phyloP scores from a whole-genome alignment of 1,140 invertebrate genomes.

The Cydia amplana region DNA sequence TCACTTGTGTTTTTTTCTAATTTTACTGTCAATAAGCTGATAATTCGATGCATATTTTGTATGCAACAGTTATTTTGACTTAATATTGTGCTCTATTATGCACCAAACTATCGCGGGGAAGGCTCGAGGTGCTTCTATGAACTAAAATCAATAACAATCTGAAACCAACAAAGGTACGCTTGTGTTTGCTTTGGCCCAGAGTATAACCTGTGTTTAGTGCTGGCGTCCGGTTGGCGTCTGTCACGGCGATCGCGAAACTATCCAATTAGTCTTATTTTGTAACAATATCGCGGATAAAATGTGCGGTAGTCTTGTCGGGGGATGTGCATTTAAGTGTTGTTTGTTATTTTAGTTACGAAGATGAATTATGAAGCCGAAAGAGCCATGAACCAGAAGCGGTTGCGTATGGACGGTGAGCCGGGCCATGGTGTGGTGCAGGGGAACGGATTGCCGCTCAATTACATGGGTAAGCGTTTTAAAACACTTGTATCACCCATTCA shows the following conservation, averaged over 20 bases:
- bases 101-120: conserved; percentile 59
- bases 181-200: conserved; percentile 73
- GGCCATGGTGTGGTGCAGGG: conserved; percentile 77
- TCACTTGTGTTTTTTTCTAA: conserved; percentile 79
- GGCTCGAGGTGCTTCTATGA: conserved; percentile 67
- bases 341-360: conserved; percentile 74
- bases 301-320: conserved; percentile 44
- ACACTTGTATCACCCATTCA: not conserved
- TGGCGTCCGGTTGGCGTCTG: conserved; percentile 79
- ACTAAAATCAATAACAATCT: conserved; percentile 79
- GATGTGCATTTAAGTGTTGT: conserved; percentile 49
- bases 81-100: conserved; percentile 71
- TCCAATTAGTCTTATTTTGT: conserved; percentile 56
- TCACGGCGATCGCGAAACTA: conserved; percentile 68
- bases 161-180: conserved; percentile 79
- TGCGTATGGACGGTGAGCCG: conserved; percentile 78
- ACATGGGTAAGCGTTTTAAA: conserved; percentile 65
- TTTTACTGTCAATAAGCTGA: conserved; percentile 75
- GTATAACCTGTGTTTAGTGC: conserved; percentile 79
- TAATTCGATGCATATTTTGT: conserved; percentile 77
- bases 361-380: conserved; percentile 80
- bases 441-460: conserved; percentile 78
- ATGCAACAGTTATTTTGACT: conserved; percentile 75
- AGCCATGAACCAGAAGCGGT: conserved; percentile 78
- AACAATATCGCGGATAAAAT: conserved; percentile 48